phyloP scores from a whole-genome alignment of 2,888 invertebrate species.

The Trypoxylon attenuatum region DNA sequence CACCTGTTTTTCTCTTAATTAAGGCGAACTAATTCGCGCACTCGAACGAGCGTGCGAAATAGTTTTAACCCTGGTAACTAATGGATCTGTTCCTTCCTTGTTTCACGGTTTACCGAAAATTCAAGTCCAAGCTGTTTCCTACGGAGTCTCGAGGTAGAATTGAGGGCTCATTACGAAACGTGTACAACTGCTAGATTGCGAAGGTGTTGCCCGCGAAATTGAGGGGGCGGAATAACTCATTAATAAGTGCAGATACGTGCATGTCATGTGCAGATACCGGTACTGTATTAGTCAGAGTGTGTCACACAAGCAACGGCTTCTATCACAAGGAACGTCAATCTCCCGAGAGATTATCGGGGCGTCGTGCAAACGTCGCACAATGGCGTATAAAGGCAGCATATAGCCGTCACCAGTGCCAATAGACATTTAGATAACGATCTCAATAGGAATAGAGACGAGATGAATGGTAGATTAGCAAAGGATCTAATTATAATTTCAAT shows the following conservation, averaged over 20 bases:
- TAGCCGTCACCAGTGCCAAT: conserved; percentile 35
- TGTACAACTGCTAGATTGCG: too few relatives aligned
- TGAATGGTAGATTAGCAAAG: conserved; percentile 53
- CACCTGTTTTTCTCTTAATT: conserved; percentile 56
- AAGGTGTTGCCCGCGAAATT: too few relatives aligned
- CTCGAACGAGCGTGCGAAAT: too few relatives aligned
- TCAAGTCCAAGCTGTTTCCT: too few relatives aligned
- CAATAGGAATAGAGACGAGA: conserved; percentile 41
- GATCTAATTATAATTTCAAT: conserved; percentile 55
- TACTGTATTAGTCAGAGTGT: conserved; percentile 15
- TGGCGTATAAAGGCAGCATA: conserved; percentile 12
- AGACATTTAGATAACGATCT: conserved; percentile 54
- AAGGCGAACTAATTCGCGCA: conserved; percentile 25
- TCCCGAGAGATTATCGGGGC: conserved; percentile 24
- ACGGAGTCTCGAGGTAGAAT: too few relatives aligned
- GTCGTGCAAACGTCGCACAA: conserved; percentile 7
- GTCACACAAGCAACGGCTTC: conserved; percentile 11
- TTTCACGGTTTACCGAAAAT: too few relatives aligned
- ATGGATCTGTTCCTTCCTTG: too few relatives aligned
- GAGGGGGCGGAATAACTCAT: too few relatives aligned
- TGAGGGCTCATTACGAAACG: too few relatives aligned
- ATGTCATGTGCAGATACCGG: conserved; percentile 1
- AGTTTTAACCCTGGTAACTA: too few relatives aligned
- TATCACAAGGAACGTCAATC: conserved; percentile 15
- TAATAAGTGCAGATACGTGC: neutral